Conservation (phyloP, 2,113 vertebrate genomes). For the Beaufortia kweichowensis region DNA sequence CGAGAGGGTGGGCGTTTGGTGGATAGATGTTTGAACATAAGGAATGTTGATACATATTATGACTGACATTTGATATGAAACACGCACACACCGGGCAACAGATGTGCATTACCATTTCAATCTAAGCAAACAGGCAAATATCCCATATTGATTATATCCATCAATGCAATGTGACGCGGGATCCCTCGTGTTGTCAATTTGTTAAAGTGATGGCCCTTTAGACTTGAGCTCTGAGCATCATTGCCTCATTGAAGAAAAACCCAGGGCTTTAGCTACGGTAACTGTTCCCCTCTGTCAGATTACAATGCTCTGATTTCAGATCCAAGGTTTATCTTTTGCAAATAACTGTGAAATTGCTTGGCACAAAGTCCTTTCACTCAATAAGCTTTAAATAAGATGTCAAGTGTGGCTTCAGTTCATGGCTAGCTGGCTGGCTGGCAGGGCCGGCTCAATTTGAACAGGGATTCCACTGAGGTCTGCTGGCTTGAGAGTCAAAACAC, state of each 20-base stretch:
- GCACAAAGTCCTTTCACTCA: conserved; percentile 57
- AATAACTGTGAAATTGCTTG: conserved; percentile 67
- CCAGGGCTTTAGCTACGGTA: conserved; percentile 50
- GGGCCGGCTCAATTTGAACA: conserved; percentile 56
- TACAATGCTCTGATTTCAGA: conserved; percentile 58
- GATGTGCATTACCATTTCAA: background rate
- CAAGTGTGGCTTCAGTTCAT: conserved; percentile 49
- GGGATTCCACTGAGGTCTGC: conserved; percentile 52
- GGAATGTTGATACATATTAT: conserved; percentile 7
- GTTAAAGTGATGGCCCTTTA: conserved; percentile 25
- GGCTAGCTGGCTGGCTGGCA: conserved; percentile 44
- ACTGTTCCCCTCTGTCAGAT: conserved; percentile 60
- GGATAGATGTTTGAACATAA: background rate
- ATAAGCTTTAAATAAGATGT: conserved; percentile 67
- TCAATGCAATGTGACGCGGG: background rate
- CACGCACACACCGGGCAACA: background rate
- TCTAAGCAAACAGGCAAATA: too few species aligned
- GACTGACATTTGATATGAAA: conserved; percentile 15
- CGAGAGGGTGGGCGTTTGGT: background rate
- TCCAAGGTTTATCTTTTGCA: conserved; percentile 64
- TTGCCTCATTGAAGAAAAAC: conserved; percentile 35
- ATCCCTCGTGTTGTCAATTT: conserved; percentile 18
- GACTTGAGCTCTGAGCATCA: conserved; percentile 22
- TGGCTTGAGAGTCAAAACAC: conserved; percentile 57
- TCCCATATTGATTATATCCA: conserved; percentile 9